Evolutionary conservation across 2,797 vertebrate species (phyloP).

Genomic region (Saxicola maurus): DNA sequence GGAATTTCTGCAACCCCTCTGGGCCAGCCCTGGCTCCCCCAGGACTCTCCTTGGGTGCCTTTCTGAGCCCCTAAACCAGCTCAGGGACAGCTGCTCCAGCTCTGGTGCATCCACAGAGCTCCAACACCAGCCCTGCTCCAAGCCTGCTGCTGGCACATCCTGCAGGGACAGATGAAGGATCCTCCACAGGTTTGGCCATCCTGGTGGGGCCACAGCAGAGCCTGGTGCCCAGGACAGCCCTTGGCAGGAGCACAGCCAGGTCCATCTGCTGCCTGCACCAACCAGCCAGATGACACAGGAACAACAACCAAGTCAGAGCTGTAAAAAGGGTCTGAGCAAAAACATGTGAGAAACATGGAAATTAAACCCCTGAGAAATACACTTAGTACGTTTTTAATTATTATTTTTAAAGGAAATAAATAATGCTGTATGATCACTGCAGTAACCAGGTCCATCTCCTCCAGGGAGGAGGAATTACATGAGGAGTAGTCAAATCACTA

Average conservation of each 20-base stretch:
- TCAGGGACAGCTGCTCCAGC: not conserved
- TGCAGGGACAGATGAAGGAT: not conserved
- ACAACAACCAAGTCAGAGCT: slow-evolving; percentile 1
- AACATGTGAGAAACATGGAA: rapidly evolving
- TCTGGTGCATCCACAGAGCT: not conserved
- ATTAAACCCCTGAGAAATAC: not conserved
- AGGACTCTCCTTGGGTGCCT: not conserved
- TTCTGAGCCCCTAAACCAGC: not conserved
- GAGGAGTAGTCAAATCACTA: not conserved
- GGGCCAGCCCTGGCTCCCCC: not conserved
- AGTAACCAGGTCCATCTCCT: not conserved
- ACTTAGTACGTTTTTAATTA: not conserved
- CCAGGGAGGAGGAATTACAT: not conserved
- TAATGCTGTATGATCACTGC: not conserved
- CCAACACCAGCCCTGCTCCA: not conserved
- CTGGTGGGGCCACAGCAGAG: not conserved
- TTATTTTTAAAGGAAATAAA: not conserved
- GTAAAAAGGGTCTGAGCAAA: not conserved
- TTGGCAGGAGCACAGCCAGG: slow-evolving; percentile 35
- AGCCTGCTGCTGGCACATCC: not conserved
- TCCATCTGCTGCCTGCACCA: slow-evolving; percentile 53
- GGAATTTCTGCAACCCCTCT: not conserved
- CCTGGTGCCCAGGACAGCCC: not conserved
- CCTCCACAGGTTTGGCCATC: slow-evolving; percentile 13
- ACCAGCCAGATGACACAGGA: not conserved